Evolutionary conservation across 2,113 vertebrate species (phyloP).

Genomic region (Hippocampus zosterae): DNA sequence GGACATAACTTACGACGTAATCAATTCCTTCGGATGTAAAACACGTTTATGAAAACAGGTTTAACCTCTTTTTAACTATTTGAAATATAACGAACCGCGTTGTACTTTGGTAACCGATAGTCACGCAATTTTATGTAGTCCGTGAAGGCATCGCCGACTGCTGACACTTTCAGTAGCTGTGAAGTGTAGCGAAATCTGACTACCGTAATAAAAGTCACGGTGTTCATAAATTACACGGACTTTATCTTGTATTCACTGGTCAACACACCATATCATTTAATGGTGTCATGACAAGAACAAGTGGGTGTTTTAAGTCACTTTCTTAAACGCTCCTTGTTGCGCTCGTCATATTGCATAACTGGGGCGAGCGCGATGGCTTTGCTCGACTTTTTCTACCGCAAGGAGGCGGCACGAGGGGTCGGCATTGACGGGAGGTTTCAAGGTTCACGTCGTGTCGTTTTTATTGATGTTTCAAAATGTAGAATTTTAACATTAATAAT

Average conservation of each 20-base stretch:
- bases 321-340: not conserved
- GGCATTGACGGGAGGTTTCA: not conserved
- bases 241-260: not conserved
- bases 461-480: too few species aligned
- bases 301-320: not conserved
- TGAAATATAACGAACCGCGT: not conserved
- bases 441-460: not conserved
- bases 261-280: not conserved
- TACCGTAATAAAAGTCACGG: not conserved
- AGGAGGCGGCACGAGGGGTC: not conserved
- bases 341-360: conserved; percentile 5
- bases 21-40: not conserved
- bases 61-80: not conserved
- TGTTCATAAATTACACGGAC: not conserved
- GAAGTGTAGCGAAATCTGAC: not conserved
- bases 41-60: accelerated
- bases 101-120: accelerated
- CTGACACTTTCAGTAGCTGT: conserved; percentile 13
- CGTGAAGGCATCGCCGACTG: not conserved
- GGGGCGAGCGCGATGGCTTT: not conserved
- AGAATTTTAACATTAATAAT: too few species aligned
- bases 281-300: not conserved
- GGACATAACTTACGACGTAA: too few species aligned
- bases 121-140: not conserved
- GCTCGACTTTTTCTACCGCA: not conserved